A percentile compares a stretch with the other conserved stretches of the same genome.
Conservation (phyloP, 2,888 invertebrate species). For the Eumacrocentrus americanus region DNA sequence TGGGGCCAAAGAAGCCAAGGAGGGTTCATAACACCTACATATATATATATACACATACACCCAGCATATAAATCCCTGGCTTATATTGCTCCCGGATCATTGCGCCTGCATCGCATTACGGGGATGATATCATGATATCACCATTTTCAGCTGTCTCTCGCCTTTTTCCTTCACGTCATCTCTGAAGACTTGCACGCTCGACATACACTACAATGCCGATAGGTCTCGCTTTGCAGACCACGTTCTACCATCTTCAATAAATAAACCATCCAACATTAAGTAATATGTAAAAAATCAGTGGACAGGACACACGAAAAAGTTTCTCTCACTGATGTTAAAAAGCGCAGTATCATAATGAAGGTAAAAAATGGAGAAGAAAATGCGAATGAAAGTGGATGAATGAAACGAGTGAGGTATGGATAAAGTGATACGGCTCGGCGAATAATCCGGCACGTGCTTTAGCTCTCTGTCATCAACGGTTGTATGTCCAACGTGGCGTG, state of each 20-base stretch:
- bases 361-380: no score
- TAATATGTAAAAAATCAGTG: no score
- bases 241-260: no score
- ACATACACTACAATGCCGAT: no score
- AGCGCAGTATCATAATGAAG: no score
- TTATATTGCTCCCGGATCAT: conserved; percentile 59
- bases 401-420: conserved; percentile 22
- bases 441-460: conserved; percentile 43
- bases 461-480: conserved; percentile 24
- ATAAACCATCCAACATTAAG: no score
- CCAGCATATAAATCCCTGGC: conserved; percentile 20
- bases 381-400: not conserved
- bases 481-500: conserved; percentile 23
- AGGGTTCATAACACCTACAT: conserved; percentile 29
- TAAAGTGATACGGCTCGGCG: conserved; percentile 41
- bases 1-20: conserved; percentile 49
- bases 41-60: conserved; percentile 4
- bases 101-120: conserved; percentile 59
- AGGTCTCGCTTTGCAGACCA: no score
- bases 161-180: conserved; percentile 40
- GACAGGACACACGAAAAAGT: no score
- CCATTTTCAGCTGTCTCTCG: conserved; percentile 44
- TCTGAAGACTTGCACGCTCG: conserved; percentile 30
- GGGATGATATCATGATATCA: conserved; percentile 56
- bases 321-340: no score